These are phyloP conservation scores for Odiellus spinosus DNA, from an alignment of 2,888 invertebrate species.

Conservation along the genomic window DNA sequence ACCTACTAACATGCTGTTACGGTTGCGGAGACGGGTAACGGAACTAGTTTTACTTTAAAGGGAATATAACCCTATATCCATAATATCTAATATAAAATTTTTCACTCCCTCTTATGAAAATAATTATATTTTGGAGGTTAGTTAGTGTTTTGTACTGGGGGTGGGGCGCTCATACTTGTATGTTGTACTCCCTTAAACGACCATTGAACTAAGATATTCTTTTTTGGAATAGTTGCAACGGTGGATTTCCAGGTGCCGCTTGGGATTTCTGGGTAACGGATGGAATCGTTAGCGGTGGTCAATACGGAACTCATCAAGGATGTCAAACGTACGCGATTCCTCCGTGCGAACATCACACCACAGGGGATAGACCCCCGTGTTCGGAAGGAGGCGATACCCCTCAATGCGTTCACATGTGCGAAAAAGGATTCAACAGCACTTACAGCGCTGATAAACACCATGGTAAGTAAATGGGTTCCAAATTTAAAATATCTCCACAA, in stretches of 20 bases:
- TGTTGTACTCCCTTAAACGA: too few species aligned
- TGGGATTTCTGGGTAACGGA: constrained; percentile 72
- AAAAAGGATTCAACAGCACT: constrained; percentile 45
- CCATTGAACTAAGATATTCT: too few species aligned
- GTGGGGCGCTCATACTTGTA: too few species aligned
- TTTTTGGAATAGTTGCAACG: constrained; percentile 44
- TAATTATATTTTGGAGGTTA: too few species aligned
- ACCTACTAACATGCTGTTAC: constrained; percentile 63
- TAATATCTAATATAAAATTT: too few species aligned
- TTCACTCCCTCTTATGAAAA: too few species aligned
- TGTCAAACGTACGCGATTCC: constrained; percentile 71
- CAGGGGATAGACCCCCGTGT: constrained; percentile 57
- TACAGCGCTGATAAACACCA: constrained; percentile 59
- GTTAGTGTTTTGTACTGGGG: too few species aligned
- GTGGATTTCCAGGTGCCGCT: constrained; percentile 64
- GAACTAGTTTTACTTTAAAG: too few species aligned
- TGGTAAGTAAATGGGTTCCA: too few species aligned
- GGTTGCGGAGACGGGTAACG: constrained; percentile 45
- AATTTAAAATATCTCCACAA: too few species aligned
- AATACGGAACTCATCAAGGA: constrained; percentile 55
- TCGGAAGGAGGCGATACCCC: constrained; percentile 56
- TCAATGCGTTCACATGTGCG: constrained; percentile 52
- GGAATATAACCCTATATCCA: too few species aligned
- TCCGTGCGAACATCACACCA: constrained; percentile 79
- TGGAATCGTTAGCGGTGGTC: constrained; percentile 76